Conservation (phyloP, 2,113 vertebrate genomes). For the Hyla sarda region DNA sequence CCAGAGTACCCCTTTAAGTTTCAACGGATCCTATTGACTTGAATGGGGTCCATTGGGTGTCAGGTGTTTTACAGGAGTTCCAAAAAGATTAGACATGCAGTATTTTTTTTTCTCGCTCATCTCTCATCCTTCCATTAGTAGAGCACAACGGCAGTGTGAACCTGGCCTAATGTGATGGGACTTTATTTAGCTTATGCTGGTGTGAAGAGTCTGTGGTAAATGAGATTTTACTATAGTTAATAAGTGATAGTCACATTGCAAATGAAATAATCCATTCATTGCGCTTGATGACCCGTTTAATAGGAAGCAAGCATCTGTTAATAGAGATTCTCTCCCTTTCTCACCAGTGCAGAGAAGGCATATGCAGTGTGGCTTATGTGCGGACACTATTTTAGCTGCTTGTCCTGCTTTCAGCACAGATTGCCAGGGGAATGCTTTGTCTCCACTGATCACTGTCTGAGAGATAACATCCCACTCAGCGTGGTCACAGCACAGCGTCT, state of each 20-base stretch:
- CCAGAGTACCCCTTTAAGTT: too few relatives aligned
- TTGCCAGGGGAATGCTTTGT: constrained; percentile 27
- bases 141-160: too few relatives aligned
- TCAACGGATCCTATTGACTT: too few relatives aligned
- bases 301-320: constrained; percentile 6
- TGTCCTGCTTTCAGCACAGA: constrained; percentile 25
- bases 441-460: constrained; percentile 5
- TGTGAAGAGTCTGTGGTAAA: background rate
- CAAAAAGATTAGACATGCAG: too few relatives aligned
- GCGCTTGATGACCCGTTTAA: constrained; percentile 6
- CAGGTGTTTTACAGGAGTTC: too few relatives aligned
- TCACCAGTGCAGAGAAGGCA: background rate
- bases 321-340: background rate
- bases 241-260: background rate
- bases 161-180: too few relatives aligned
- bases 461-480: constrained; percentile 46
- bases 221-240: background rate
- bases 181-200: too few relatives aligned
- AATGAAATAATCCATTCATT: constrained; percentile 17
- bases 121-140: too few relatives aligned
- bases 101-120: too few relatives aligned
- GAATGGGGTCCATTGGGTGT: too few relatives aligned
- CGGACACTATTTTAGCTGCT: constrained; percentile 24
- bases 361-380: background rate
- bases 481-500: constrained; percentile 27